Conservation (phyloP, 2,888 invertebrate species). For the Gari tellinella region DNA sequence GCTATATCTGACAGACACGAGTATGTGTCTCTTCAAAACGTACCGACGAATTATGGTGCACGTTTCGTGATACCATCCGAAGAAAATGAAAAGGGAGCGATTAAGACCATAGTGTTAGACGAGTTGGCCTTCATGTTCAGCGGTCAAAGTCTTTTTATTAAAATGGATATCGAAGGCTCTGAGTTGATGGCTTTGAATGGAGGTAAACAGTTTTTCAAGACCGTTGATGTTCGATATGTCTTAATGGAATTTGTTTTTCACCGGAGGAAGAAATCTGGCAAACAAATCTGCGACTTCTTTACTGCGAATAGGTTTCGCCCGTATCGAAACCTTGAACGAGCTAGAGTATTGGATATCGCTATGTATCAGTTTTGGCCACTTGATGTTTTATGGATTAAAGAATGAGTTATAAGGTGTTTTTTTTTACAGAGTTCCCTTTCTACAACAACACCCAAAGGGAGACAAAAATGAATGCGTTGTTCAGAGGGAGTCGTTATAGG, state of each 20-base stretch:
- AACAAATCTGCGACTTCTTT: too few relatives aligned
- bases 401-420: too few relatives aligned
- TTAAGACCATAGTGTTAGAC: conserved; percentile 64
- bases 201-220: conserved; percentile 63
- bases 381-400: too few relatives aligned
- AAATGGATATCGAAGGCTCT: conserved; percentile 74
- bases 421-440: too few relatives aligned
- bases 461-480: too few relatives aligned
- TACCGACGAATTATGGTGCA: conserved; percentile 66
- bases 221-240: conserved; percentile 64
- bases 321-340: too few relatives aligned
- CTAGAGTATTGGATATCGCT: too few relatives aligned
- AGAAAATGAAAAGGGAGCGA: not conserved
- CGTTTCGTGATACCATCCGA: conserved; percentile 50
- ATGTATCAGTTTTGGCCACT: too few relatives aligned
- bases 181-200: conserved; percentile 66
- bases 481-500: too few relatives aligned
- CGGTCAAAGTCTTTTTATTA: conserved; percentile 64
- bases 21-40: conserved; percentile 52
- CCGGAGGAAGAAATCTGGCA: too few relatives aligned
- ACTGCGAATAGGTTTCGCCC: too few relatives aligned
- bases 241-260: conserved; percentile 61
- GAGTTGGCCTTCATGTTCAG: conserved; percentile 60
- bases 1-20: conserved; percentile 64
- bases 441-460: too few relatives aligned